Conservation (phyloP, 1,140 invertebrate species). For the Leptinotarsa undecemlineata region DNA sequence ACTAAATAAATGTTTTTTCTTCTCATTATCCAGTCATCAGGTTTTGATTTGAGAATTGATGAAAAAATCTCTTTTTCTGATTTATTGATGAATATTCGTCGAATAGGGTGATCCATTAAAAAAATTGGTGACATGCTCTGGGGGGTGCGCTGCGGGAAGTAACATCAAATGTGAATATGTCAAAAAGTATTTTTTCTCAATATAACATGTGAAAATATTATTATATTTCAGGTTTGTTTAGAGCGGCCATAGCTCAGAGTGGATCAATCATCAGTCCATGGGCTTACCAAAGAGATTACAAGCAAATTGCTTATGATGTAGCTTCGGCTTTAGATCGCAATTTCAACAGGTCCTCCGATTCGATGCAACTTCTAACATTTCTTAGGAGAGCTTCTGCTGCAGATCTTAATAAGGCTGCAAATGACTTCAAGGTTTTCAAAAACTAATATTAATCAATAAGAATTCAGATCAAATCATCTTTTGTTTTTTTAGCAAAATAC, state of each 20-base stretch:
- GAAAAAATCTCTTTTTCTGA: too few species aligned
- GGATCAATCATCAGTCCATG: conserved; percentile 26
- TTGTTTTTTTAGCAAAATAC: not conserved
- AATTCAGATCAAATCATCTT: not conserved
- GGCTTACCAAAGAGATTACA: conserved; percentile 24
- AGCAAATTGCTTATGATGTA: conserved; percentile 17
- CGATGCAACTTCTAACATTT: conserved; percentile 24
- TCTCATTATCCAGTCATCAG: too few species aligned
- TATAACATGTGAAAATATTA: not conserved
- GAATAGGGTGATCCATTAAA: too few species aligned
- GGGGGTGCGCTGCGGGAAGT: too few species aligned
- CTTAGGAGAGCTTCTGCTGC: conserved; percentile 21
- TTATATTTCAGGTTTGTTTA: conserved; percentile 30
- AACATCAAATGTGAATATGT: too few species aligned
- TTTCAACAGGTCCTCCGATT: conserved; percentile 21
- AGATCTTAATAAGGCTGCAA: conserved; percentile 23
- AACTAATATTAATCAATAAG: not conserved
- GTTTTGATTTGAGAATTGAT: too few species aligned
- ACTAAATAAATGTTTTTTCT: too few species aligned
- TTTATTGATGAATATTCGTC: too few species aligned
- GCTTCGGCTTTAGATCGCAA: conserved; percentile 18
- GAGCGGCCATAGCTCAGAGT: conserved; percentile 31
- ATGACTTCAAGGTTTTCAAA: conserved; percentile 4
- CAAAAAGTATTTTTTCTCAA: too few species aligned
- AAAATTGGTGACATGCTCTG: too few species aligned